Percentiles rank a stretch among this genome's conserved stretches.
Conservation (phyloP, 1,140 invertebrate species). For the Tachypleus tridentatus region DNA sequence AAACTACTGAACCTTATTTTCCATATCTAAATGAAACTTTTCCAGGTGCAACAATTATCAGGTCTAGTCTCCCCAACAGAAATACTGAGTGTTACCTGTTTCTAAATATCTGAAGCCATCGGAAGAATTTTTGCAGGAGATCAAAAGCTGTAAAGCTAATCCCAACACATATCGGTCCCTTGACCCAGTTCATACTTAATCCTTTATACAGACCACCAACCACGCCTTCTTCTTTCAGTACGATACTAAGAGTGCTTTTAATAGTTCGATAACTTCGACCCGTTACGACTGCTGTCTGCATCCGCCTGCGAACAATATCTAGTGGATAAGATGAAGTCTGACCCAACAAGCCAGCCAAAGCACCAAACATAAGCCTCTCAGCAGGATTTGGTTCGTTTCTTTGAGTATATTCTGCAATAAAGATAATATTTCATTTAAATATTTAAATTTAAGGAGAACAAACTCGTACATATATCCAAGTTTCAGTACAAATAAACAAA, state of each 20-base stretch:
- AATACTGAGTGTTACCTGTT: too few relatives aligned
- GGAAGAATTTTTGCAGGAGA: slow-evolving; percentile 50
- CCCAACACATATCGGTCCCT: slow-evolving; percentile 93
- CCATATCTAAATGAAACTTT: too few relatives aligned
- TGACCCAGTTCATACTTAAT: slow-evolving; percentile 98
- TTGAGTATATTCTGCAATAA: too few relatives aligned
- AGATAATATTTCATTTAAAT: too few relatives aligned
- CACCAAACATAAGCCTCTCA: slow-evolving; percentile 62
- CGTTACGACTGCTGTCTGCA: slow-evolving; percentile 57
- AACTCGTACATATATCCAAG: too few relatives aligned
- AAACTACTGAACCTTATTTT: too few relatives aligned
- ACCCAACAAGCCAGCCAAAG: slow-evolving; percentile 80
- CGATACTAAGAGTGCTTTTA: slow-evolving; percentile 21
- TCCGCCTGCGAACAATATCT: slow-evolving; percentile 76
- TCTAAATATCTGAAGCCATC: background rate
- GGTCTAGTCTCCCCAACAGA: too few relatives aligned
- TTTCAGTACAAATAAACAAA: too few relatives aligned
- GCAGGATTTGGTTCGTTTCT: slow-evolving; percentile 18
- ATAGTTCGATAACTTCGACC: slow-evolving; percentile 30
- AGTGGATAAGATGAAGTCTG: slow-evolving; percentile 92
- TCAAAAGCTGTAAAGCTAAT: slow-evolving; percentile 97
- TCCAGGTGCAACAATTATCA: too few relatives aligned
- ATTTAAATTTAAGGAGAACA: too few relatives aligned
- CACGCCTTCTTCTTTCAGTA: slow-evolving; percentile 65
- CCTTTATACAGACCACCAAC: slow-evolving; percentile 91